Conservation (phyloP, 2,888 invertebrate species). For the Byasa hedistus region DNA sequence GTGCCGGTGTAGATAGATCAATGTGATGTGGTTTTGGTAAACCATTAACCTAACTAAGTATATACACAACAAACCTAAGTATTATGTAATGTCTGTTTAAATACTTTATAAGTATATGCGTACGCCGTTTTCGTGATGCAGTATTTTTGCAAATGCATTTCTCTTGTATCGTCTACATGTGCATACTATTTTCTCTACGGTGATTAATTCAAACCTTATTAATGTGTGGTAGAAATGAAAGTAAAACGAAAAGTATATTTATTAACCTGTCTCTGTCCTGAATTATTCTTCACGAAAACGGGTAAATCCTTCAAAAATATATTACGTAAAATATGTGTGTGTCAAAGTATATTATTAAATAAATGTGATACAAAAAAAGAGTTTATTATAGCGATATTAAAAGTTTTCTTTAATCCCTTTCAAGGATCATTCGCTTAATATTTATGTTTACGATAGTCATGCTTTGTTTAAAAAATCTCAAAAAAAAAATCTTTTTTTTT, state of each 20-base stretch:
- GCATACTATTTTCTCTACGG: too few species aligned
- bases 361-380: constrained; percentile 78
- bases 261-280: too few species aligned
- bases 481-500: too few species aligned
- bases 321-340: constrained; percentile 75
- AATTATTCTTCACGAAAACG: constrained; percentile 47
- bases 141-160: not conserved
- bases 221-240: too few species aligned
- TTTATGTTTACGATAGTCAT: not conserved
- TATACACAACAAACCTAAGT: constrained; percentile 24
- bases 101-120: constrained; percentile 11
- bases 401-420: constrained; percentile 7
- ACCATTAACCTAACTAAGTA: constrained; percentile 18
- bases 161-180: too few species aligned
- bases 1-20: constrained; percentile 1
- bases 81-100: constrained; percentile 24
- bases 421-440: not conserved
- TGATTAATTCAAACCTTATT: too few species aligned
- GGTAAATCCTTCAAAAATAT: constrained; percentile 63
- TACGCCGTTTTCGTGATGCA: constrained; percentile 28
- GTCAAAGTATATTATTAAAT: constrained; percentile 78
- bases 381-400: constrained; percentile 78
- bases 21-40: constrained; percentile 56
- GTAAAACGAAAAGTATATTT: too few species aligned
- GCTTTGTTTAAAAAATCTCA: too few species aligned